Base-by-base conservation (phyloP, 2,797 vertebrate genomes). In the Helostoma temminkii region DNA sequence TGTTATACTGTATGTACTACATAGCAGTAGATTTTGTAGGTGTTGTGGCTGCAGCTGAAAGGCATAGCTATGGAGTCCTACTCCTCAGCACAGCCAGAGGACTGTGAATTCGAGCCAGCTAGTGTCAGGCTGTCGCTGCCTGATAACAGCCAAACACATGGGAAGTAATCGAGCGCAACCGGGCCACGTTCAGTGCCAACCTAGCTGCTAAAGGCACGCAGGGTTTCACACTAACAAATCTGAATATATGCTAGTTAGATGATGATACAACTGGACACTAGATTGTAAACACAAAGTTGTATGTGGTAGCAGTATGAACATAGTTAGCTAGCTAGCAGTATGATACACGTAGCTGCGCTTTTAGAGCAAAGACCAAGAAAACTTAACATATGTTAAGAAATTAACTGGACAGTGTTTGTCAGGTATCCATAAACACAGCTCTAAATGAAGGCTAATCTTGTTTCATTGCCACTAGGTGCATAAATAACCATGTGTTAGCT, bases 91-190 rank as follows among this genome's bases (percentile, higher is more conserved):
- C 46, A 67, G 77, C 67, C 72, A 68, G 41, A 59, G 54, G 65
- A 66, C 46, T 45, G 52, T 41, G 64, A 81, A 69, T 53, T n/a
- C 60, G 63, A 61, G 69, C 74, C 87, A 88, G 77, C 60, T 34
- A 63, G 67, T 75, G 53, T 75, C 69, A 36, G 52, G 79, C 89
- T 91, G 87, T 65, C 8, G 19, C 72, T 22, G 71, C 41, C 70
- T 81, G 90, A 92, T 92, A 92, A 92, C 81, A 84, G 66, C 70
- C 70, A 26, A 61, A 57, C 78, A 67, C 65, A 50, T 45, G 46
- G 57, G 56, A 53, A 43, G 80, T 49, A 52, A 70, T 68, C 42
- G n/a, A 52, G 49, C 69, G 42, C 47, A 76, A 66, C 0, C n/a
- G 52, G 74, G 62, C 54, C 7, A 43, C 3, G 0, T 28, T 71